Evolutionary conservation across 2,888 invertebrate species (phyloP).

Genomic region (Desoria tigrina): DNA sequence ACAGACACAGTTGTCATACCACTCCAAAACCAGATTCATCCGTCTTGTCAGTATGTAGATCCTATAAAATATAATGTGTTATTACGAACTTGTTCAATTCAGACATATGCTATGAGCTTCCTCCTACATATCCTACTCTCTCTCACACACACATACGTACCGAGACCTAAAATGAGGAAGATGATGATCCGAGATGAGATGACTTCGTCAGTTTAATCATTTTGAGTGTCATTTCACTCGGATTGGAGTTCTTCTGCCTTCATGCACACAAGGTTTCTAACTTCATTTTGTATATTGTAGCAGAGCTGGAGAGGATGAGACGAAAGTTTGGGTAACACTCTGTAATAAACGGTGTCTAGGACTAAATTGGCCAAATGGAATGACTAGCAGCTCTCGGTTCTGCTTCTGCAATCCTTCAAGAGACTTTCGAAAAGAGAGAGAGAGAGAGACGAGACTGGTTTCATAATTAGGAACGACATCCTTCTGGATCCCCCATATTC

Average conservation of each 20-base stretch:
- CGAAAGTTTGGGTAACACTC: background rate
- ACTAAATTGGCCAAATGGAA: constrained; percentile 11
- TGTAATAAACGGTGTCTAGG: constrained; percentile 8
- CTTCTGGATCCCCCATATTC: background rate
- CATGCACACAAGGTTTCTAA: background rate
- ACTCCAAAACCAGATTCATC: background rate
- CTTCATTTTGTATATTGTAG: background rate
- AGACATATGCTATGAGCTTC: no score
- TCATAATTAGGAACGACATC: constrained; percentile 3
- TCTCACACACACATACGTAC: background rate
- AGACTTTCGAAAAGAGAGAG: no score
- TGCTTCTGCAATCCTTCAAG: no score
- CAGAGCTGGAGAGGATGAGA: background rate
- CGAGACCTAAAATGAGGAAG: background rate
- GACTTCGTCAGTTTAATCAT: constrained; percentile 19
- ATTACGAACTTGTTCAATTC: no score
- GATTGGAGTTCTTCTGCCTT: constrained; percentile 6
- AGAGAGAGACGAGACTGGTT: constrained; percentile 6
- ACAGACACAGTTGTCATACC: background rate
- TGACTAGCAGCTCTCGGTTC: background rate
- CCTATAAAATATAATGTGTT: no score
- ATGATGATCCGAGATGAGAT: constrained; percentile 9
- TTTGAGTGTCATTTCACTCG: constrained; percentile 16
- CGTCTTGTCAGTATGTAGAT: background rate
- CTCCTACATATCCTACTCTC: background rate